Conservation (phyloP, 2,888 invertebrate genomes). For the Agrotis segetum region DNA sequence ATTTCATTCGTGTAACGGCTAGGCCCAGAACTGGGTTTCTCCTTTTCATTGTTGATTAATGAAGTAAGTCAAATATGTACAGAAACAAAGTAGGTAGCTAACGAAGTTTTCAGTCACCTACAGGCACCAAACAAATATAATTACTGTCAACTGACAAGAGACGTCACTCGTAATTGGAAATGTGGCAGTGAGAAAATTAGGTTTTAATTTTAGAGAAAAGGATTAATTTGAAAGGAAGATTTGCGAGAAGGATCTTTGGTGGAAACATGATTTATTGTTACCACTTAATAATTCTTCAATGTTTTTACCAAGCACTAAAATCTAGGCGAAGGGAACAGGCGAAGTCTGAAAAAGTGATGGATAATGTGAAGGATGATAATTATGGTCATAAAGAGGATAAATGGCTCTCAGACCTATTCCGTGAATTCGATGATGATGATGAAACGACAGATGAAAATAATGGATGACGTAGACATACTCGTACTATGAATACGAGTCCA, state of each 20-base stretch:
- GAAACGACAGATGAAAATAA: not conserved
- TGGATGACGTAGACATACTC: not conserved
- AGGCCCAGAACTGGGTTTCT: no score
- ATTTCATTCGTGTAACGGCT: no score
- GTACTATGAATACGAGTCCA: no score
- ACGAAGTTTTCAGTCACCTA: conserved; percentile 60
- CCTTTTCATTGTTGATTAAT: conserved; percentile 58
- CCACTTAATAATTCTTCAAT: not conserved
- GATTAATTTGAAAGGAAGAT: not conserved
- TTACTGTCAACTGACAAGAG: conserved; percentile 48
- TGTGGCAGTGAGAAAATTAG: conserved; percentile 36
- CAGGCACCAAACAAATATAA: conserved; percentile 57
- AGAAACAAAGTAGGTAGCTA: conserved; percentile 54
- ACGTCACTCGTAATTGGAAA: conserved; percentile 49
- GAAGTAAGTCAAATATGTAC: conserved; percentile 62
- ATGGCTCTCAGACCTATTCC: not conserved
- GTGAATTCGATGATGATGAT: not conserved
- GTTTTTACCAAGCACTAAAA: not conserved
- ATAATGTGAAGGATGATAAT: not conserved
- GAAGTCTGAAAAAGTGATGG: not conserved
- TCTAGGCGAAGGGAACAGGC: not conserved
- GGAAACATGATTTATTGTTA: not conserved
- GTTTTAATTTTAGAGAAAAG: conserved; percentile 7
- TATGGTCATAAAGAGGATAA: not conserved
- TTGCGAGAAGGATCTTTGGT: not conserved